A percentile compares a stretch with the other conserved stretches of the same genome.
Evolutionary conservation across 35 echinoderm and acorn worm species (phyloP).

Genomic region (Apostichopus parvimensis): DNA sequence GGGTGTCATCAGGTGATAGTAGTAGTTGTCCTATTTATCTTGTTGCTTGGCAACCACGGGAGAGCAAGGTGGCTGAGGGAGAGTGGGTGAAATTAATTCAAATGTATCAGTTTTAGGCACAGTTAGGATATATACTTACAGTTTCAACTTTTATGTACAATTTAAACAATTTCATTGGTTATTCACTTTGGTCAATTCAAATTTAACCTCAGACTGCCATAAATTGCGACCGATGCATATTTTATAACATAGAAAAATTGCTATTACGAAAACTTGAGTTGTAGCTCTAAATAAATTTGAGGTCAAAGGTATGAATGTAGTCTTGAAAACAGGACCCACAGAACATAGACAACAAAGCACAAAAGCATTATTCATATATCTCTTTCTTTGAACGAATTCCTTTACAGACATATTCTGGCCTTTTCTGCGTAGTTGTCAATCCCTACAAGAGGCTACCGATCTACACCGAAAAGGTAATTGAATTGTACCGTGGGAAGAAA

Average conservation of each 20-base stretch:
- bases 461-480: conserved; percentile 97
- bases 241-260: no score
- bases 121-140: background rate
- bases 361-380: no score
- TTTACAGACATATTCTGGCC: conserved; percentile 95
- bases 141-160: no score
- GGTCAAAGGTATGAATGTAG: no score
- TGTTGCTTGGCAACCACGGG: background rate
- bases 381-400: background rate
- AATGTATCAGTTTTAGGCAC: background rate
- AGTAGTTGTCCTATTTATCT: background rate
- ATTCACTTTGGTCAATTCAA: no score
- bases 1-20: background rate
- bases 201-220: no score
- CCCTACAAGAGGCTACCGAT: conserved; percentile 98
- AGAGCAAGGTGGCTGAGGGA: background rate
- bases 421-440: conserved; percentile 99
- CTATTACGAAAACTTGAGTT: no score
- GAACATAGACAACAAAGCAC: no score
- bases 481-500: conserved; percentile 97
- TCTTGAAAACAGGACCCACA: no score
- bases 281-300: no score
- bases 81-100: background rate
- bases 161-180: no score
- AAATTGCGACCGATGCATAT: no score